phyloP scores from a whole-genome alignment of 2,888 invertebrate genomes.

The Habroteleia sp. region DNA sequence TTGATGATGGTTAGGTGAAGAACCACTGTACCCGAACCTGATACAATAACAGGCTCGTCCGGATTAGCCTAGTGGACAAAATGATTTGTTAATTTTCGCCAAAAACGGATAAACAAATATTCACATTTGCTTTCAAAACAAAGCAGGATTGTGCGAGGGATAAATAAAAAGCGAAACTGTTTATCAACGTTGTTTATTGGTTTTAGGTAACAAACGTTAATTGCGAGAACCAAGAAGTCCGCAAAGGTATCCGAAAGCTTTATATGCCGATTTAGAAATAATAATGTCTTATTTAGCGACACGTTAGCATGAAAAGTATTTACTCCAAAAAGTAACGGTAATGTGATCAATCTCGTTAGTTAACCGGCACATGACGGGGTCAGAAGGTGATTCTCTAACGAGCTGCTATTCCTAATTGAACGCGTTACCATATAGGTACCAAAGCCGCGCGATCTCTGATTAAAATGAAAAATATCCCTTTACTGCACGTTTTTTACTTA shows the following conservation, averaged over 20 bases:
- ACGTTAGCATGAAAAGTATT: conserved; percentile 8
- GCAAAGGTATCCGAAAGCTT: conserved; percentile 24
- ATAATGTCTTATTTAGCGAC: conserved; percentile 21
- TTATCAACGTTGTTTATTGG: not conserved
- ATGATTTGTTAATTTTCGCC: conserved; percentile 4
- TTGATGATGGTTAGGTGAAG: conserved; percentile 10
- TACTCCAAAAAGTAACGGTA: conserved; percentile 45
- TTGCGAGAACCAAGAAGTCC: no score
- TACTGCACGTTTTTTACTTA: conserved; percentile 12
- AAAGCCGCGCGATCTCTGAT: conserved; percentile 42
- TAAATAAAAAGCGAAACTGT: no score
- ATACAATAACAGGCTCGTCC: no score
- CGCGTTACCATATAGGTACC: conserved; percentile 36
- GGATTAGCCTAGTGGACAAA: no score
- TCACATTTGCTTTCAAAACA: not conserved
- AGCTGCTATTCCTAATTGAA: conserved; percentile 54
- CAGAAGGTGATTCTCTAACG: conserved; percentile 49
- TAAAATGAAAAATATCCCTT: conserved; percentile 42
- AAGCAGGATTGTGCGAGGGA: no score
- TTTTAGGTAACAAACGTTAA: no score
- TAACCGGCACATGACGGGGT: conserved; percentile 35
- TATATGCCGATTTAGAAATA: conserved; percentile 30
- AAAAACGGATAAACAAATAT: not conserved
- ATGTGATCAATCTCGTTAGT: conserved; percentile 57
- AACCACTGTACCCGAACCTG: conserved; percentile 5